A percentile compares a stretch with the other conserved stretches of the same genome.
Conservation (phyloP, 2,113 vertebrate species). For the Notothenia coriiceps region DNA sequence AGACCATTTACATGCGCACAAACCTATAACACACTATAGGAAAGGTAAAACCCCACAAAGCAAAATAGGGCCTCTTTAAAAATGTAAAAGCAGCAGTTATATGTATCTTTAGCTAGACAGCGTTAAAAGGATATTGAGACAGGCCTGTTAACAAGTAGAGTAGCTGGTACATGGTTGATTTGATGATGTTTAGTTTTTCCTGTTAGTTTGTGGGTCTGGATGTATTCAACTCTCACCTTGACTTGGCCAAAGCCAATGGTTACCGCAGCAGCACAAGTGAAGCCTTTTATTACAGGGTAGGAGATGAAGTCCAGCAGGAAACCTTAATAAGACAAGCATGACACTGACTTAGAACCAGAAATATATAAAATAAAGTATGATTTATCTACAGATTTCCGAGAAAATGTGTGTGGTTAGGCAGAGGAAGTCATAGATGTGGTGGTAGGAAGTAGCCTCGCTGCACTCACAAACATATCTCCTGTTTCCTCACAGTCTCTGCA, state of each 20-base stretch:
- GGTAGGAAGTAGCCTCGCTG: conserved; percentile 8
- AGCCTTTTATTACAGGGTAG: conserved; percentile 94
- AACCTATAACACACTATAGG: too few relatives aligned
- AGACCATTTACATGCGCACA: too few relatives aligned
- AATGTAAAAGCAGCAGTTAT: too few relatives aligned
- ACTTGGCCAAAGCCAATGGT: conserved; percentile 94
- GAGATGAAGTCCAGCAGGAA: conserved; percentile 97
- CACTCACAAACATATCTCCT: neutral
- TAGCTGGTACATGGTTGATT: neutral
- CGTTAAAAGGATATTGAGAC: neutral
- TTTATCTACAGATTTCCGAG: neutral
- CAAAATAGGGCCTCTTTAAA: too few relatives aligned
- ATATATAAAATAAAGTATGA: neutral
- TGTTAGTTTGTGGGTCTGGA: neutral
- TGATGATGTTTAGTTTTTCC: too few relatives aligned
- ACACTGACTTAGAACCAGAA: neutral
- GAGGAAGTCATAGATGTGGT: conserved; percentile 26
- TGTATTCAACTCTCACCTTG: conserved; percentile 85
- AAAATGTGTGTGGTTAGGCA: neutral
- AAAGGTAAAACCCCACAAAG: too few relatives aligned
- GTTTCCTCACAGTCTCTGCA: conserved; percentile 3
- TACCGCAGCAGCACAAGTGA: conserved; percentile 93
- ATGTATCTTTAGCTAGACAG: neutral
- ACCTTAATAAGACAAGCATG: conserved; percentile 80
- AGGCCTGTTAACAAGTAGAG: neutral